phyloP scores from a whole-genome alignment of 2,888 invertebrate species.

The Alloscopus bannaensis region DNA sequence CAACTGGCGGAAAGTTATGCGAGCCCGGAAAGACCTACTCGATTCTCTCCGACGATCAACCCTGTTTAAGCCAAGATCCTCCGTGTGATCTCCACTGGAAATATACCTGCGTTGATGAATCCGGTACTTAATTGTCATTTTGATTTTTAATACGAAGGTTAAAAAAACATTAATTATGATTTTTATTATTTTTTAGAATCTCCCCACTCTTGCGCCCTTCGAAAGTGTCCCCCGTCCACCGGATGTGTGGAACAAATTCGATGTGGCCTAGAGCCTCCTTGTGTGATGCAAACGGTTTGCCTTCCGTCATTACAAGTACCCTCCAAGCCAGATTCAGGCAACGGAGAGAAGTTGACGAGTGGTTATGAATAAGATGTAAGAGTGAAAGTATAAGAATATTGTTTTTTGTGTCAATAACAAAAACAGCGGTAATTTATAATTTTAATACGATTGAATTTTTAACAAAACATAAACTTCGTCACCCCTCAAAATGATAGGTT shows the following conservation, averaged over 20 bases:
- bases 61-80: constrained; percentile 25
- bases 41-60: constrained; percentile 29
- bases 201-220: constrained; percentile 34
- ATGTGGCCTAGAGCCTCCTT: constrained; percentile 41
- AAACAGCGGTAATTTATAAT: no score
- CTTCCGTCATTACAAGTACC: no score
- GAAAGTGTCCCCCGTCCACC: constrained; percentile 13
- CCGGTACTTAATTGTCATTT: constrained; percentile 25
- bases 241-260: constrained; percentile 35
- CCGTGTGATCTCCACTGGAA: constrained; percentile 49
- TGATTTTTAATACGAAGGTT: background rate
- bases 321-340: no score
- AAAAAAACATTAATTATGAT: background rate
- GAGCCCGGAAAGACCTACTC: constrained; percentile 46
- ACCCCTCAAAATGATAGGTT: no score
- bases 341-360: no score
- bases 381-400: no score
- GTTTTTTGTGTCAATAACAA: no score
- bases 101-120: constrained; percentile 43
- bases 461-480: no score
- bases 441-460: no score
- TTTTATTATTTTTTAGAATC: constrained; percentile 21
- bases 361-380: no score
- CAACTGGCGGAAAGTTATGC: constrained; percentile 51
- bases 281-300: constrained; percentile 36